Evolutionary conservation across 1,140 invertebrate genomes (phyloP).

Genomic region (Phocides pigmalion): DNA sequence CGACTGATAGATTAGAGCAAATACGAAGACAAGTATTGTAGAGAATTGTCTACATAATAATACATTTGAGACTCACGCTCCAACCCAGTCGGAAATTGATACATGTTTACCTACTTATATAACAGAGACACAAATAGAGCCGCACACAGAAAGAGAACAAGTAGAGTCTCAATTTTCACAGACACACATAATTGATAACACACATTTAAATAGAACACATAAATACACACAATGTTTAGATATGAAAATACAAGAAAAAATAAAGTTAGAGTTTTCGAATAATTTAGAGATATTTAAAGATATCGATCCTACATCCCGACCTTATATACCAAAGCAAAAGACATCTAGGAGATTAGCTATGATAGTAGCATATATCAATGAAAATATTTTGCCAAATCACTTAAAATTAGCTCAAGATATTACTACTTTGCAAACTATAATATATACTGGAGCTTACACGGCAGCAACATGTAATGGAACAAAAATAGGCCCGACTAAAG

Average conservation of each 20-base stretch:
- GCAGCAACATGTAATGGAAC: constrained; percentile 32
- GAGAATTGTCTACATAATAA: too few relatives aligned
- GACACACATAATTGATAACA: too few relatives aligned
- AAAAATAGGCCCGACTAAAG: constrained; percentile 1
- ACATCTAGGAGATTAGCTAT: constrained; percentile 25
- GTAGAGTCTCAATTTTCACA: too few relatives aligned
- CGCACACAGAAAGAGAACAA: too few relatives aligned
- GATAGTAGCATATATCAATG: constrained; percentile 34
- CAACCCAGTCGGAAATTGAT: too few relatives aligned
- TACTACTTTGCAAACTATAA: constrained; percentile 26
- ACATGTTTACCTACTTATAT: too few relatives aligned
- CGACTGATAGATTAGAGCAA: too few relatives aligned
- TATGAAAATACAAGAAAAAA: background rate
- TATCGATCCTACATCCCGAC: constrained; percentile 25
- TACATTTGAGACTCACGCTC: too few relatives aligned
- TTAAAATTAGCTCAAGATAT: constrained; percentile 26
- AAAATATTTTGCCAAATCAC: constrained; percentile 11
- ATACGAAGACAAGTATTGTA: too few relatives aligned
- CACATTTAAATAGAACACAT: too few relatives aligned
- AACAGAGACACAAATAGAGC: too few relatives aligned
- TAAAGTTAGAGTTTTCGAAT: background rate
- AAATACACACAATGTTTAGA: background rate
- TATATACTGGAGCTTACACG: constrained; percentile 38
- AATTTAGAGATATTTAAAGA: constrained; percentile 8
- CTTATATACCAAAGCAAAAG: constrained; percentile 39